These are phyloP conservation scores for Meteorus colon DNA, from an alignment of 2,888 invertebrate species.

Conservation along the genomic window DNA sequence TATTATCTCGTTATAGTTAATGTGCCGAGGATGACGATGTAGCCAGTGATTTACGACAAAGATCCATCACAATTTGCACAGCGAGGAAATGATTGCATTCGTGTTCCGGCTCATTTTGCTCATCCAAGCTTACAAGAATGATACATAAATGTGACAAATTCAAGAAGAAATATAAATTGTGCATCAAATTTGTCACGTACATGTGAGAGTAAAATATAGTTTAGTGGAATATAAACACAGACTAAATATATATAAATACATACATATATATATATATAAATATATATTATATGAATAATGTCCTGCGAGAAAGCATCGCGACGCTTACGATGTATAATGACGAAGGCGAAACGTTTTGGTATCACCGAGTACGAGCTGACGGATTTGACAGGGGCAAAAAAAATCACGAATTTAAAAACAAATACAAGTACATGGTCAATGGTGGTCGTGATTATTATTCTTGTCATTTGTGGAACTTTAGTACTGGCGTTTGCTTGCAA, in stretches of 20 bases:
- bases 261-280: not conserved
- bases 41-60: not conserved
- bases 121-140: slow-evolving; percentile 39
- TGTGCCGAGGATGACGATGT: not conserved
- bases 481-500: slow-evolving; percentile 59
- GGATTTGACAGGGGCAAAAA: slow-evolving; percentile 59
- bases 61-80: not conserved
- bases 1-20: slow-evolving; percentile 1
- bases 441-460: slow-evolving; percentile 54
- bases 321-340: slow-evolving; percentile 59
- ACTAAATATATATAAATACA: not conserved
- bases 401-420: slow-evolving; percentile 57
- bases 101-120: not conserved
- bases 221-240: not conserved
- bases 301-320: slow-evolving; percentile 65
- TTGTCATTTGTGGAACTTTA: slow-evolving; percentile 54
- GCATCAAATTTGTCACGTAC: slow-evolving; percentile 3
- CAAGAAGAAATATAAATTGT: slow-evolving; percentile 20
- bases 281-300: slow-evolving; percentile 47
- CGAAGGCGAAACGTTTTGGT: slow-evolving; percentile 61
- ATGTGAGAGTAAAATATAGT: slow-evolving; percentile 22
- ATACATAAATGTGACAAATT: slow-evolving; percentile 36
- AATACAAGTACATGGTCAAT: slow-evolving; percentile 55
- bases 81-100: not conserved
- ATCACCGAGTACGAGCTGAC: slow-evolving; percentile 59